phyloP scores from a whole-genome alignment of 1,140 invertebrate genomes.

The Listronotus oregonensis region DNA sequence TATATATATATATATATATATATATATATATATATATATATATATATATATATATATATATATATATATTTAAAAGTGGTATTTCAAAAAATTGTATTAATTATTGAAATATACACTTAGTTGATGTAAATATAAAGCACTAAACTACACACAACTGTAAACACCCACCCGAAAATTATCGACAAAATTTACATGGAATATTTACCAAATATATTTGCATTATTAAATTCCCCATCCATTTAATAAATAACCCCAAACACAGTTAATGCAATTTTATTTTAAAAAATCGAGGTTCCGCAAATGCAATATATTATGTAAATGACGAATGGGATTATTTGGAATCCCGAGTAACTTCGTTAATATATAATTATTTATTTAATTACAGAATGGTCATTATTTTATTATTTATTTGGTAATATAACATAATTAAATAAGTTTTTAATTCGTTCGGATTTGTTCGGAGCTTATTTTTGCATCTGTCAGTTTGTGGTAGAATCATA shows the following conservation, averaged over 20 bases:
- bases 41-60: too few relatives aligned
- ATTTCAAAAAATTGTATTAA: too few relatives aligned
- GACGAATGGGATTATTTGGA: background rate
- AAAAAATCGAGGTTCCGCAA: slow-evolving; percentile 5
- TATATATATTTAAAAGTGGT: too few relatives aligned
- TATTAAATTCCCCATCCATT: background rate
- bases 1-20: too few relatives aligned
- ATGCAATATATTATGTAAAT: slow-evolving; percentile 4
- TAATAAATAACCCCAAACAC: background rate
- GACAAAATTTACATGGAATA: too few relatives aligned
- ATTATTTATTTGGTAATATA: background rate
- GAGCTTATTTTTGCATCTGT: background rate
- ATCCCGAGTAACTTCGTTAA: too few relatives aligned
- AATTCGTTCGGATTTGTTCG: background rate
- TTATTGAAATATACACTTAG: too few relatives aligned
- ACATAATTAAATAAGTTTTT: background rate
- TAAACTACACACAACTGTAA: too few relatives aligned
- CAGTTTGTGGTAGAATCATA: too few relatives aligned
- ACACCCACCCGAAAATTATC: background rate
- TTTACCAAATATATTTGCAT: too few relatives aligned
- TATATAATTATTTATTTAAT: slow-evolving; percentile 1
- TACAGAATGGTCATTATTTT: slow-evolving; percentile 1
- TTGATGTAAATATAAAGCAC: too few relatives aligned
- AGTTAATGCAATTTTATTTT: slow-evolving; percentile 1
- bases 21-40: too few relatives aligned